Evolutionary conservation across 2,113 vertebrate genomes (phyloP).

Genomic region (Cheirogaleus medius): DNA sequence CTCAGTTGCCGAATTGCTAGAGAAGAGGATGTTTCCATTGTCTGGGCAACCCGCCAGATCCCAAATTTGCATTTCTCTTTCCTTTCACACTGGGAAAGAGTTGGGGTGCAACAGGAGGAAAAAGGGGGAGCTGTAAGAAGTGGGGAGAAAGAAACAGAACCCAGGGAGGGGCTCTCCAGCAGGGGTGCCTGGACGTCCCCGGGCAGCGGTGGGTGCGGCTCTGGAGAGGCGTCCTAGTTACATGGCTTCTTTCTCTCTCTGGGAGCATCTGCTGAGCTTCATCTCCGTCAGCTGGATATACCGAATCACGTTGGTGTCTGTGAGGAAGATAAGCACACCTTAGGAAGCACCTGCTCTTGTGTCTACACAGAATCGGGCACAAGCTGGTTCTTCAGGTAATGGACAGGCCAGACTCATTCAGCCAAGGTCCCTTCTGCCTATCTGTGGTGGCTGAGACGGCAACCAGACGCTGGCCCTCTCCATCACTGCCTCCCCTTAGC

Average conservation of each 20-base stretch:
- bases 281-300: conserved; percentile 99
- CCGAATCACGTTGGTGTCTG: conserved; percentile 98
- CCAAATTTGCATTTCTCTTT: conserved; percentile 46
- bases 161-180: conserved; percentile 44
- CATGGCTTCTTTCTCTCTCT: conserved; percentile 94
- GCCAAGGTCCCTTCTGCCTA: neutral
- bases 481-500: neutral
- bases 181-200: conserved; percentile 71
- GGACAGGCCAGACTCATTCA: neutral
- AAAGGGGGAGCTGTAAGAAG: conserved; percentile 54
- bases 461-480: neutral
- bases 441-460: neutral
- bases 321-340: conserved; percentile 72
- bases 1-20: neutral
- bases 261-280: conserved; percentile 96
- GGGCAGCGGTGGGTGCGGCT: conserved; percentile 65
- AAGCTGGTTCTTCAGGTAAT: neutral
- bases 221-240: conserved; percentile 81
- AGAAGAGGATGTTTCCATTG: conserved; percentile 45
- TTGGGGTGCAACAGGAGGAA: conserved; percentile 18
- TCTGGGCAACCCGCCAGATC: conserved; percentile 64
- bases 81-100: conserved; percentile 69
- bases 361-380: neutral
- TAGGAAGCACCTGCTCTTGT: neutral
- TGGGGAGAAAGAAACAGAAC: conserved; percentile 71